Conservation (phyloP, 2,113 vertebrate species). For the Bos taurus region DNA sequence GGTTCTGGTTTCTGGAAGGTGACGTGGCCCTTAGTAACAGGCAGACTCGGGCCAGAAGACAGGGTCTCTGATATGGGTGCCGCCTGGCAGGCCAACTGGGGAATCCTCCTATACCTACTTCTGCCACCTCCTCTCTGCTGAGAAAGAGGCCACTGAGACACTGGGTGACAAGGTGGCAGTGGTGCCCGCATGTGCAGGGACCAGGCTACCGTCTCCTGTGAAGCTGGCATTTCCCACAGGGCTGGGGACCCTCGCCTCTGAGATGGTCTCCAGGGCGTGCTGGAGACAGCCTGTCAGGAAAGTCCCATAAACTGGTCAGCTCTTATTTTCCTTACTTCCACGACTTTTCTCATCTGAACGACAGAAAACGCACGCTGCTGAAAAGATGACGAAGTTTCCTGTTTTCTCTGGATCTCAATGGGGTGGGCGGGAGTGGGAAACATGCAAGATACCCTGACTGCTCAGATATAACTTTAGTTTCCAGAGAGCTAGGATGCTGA, state of each 20-base stretch:
- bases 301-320: neutral
- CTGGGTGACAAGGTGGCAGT: neutral
- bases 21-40: accelerated
- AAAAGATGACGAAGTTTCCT: neutral
- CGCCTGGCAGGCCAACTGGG: neutral
- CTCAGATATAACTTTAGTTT: neutral
- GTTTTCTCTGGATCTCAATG: neutral
- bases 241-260: neutral
- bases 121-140: neutral
- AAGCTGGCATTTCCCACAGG: neutral
- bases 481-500: neutral
- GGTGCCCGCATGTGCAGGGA: accelerated
- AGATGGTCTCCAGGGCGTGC: neutral
- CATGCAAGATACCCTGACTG: neutral
- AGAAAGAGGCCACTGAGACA: neutral
- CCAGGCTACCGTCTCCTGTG: neutral
- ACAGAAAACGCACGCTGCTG: neutral
- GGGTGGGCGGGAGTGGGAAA: neutral
- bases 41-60: neutral
- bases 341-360: neutral
- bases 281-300: neutral
- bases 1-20: neutral
- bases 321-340: neutral
- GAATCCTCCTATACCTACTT: neutral
- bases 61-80: neutral